Percentiles rank a stretch among this genome's conserved stretches.
Conservation (phyloP, 2,113 vertebrate genomes). For the Aplodontia rufa region DNA sequence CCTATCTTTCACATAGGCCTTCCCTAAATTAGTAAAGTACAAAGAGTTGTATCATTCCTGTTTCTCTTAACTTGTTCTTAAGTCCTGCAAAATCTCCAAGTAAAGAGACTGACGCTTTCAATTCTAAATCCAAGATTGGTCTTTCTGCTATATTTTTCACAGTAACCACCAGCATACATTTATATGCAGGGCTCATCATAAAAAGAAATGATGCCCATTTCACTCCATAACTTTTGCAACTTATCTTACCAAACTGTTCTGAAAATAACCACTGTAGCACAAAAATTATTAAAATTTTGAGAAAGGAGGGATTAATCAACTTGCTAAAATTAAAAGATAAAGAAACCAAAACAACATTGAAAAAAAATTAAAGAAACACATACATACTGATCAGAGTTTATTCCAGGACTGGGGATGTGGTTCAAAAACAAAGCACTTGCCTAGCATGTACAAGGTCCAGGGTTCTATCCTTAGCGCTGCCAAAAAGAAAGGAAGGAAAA, state of each 20-base stretch:
- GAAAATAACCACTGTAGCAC: conserved; percentile 27
- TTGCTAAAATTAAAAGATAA: conserved; percentile 41
- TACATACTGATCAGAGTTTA: neutral
- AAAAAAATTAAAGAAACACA: neutral
- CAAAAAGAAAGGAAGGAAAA: neutral
- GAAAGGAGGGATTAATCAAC: neutral
- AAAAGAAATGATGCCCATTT: neutral
- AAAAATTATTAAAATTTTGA: conserved; percentile 19
- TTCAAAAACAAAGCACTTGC: neutral
- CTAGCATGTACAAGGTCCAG: neutral
- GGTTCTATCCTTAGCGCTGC: neutral
- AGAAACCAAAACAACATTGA: neutral
- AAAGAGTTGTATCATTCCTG: conserved; percentile 36
- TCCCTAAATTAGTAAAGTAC: conserved; percentile 15
- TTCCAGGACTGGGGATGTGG: too few relatives aligned
- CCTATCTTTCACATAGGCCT: neutral
- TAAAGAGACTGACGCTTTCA: neutral
- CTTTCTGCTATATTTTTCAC: neutral
- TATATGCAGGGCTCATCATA: neutral
- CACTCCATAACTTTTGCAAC: conserved; percentile 12
- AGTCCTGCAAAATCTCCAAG: conserved; percentile 8
- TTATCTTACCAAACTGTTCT: conserved; percentile 29
- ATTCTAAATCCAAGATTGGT: neutral
- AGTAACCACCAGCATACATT: neutral
- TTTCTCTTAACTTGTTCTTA: neutral